Base-by-base conservation (phyloP, 2,888 invertebrate species). In the Xanthorhoe designata region DNA sequence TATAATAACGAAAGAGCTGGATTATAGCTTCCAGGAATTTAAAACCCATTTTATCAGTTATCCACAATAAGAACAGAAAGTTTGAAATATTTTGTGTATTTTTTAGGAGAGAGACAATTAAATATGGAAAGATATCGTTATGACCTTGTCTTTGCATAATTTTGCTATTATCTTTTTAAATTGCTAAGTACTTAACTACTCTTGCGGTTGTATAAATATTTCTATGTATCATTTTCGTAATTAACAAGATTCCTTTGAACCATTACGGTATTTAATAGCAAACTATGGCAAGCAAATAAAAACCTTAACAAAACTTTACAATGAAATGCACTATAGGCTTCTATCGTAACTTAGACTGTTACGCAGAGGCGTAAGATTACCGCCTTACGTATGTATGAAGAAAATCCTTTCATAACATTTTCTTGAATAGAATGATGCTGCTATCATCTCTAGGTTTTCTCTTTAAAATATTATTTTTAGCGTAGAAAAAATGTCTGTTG, bases 361-460 rank as follows among this genome's bases (percentile, higher is more conserved):
- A 69, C 50, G 51, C 53, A 15, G 29, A 69, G 67, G 64, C 69
- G 59, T 62, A 61, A 74, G 72, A 72, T 70, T 74, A 70, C 69
- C 65, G 54, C 62, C 58, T 74, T 65, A 72, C 64, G 64, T 74
- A 70, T 70, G 70, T 69, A 73, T 70, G 61, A 57, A 70, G 64
- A 67, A 70, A 65, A 66, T 69, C 29, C 54, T 61, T 65, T 68
- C 55, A 63, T 66, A 68, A 67, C 57, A 69, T 69, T 71, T 70
- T 71, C 70, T 66, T 63, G 63, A 63, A 65, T 56, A 62, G 65
- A 60, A 69, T 61, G 59, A 51, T 64, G 50, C 59, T 51, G 49
- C 60, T 64, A 52, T 68, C 61, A 54, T 42, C 61, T 62, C 52
- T 66, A 57, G 18, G 59, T 56, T 67, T 64, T 63, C 53, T 64